phyloP scores from a whole-genome alignment of 2,113 vertebrate genomes.

The Recurvirostra avosetta region DNA sequence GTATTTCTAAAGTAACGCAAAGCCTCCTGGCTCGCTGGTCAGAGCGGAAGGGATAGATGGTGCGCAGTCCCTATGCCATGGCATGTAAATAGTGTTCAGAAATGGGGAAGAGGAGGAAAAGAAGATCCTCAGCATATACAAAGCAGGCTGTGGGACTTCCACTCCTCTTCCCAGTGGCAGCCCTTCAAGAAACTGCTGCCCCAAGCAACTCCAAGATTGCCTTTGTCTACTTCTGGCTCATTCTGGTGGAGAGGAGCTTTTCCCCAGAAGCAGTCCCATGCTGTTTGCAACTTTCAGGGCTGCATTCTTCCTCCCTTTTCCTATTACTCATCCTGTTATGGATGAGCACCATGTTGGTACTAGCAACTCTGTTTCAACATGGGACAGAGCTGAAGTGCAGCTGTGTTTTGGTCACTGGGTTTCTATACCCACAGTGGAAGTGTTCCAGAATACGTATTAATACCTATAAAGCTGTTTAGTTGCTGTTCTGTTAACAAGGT shows the following conservation, averaged over 20 bases:
- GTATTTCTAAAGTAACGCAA: not conserved
- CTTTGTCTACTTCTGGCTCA: fast-evolving
- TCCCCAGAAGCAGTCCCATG: not conserved
- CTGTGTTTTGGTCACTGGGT: not conserved
- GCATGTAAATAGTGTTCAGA: not conserved
- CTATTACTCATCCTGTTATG: not conserved
- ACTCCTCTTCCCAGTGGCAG: not conserved
- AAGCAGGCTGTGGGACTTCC: not conserved
- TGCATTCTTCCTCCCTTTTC: not conserved
- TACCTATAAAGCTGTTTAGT: not conserved
- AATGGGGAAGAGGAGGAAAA: not conserved
- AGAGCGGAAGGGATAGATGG: not conserved
- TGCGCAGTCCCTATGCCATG: fast-evolving
- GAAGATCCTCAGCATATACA: not conserved
- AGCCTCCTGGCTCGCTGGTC: not conserved
- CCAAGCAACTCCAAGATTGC: not conserved
- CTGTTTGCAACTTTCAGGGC: not conserved
- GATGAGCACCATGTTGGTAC: not conserved
- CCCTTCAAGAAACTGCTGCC: not conserved
- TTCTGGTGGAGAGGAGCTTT: not conserved
- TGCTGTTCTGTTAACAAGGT: not conserved
- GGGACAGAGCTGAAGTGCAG: not conserved
- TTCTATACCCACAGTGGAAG: not conserved
- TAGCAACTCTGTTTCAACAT: not conserved
- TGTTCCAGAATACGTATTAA: not conserved